A percentile compares a stretch with the other conserved stretches of the same genome.
These are phyloP conservation scores for Stomatorhinus ivindoensis DNA, from an alignment of 2,113 vertebrate species.

Conservation along the genomic window DNA sequence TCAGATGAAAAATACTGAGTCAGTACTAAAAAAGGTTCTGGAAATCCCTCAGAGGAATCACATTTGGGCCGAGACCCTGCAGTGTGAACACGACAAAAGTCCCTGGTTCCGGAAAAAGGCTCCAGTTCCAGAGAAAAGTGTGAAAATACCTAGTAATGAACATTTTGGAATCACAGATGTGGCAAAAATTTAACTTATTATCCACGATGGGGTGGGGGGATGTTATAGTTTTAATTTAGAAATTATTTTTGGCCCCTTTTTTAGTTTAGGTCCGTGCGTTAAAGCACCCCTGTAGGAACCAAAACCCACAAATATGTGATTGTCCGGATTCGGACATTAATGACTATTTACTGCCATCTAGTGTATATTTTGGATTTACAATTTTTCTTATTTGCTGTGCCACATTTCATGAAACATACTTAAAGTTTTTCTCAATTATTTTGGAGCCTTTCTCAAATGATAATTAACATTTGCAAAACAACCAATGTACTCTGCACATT, in stretches of 20 bases:
- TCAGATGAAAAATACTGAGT: no score
- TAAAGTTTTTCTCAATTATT: not conserved
- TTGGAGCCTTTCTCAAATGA: not conserved
- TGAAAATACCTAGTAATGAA: not conserved
- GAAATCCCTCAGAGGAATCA: no score
- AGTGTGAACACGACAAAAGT: no score
- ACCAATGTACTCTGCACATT: not conserved
- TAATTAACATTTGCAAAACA: not conserved
- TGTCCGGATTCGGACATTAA: not conserved
- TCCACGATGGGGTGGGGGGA: not conserved
- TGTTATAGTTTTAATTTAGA: not conserved
- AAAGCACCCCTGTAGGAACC: not conserved
- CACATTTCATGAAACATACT: not conserved
- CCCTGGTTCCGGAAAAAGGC: no score
- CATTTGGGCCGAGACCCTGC: no score
- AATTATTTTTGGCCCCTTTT: not conserved
- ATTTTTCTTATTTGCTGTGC: not conserved
- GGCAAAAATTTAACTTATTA: not conserved
- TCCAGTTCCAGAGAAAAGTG: not conserved
- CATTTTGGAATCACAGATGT: not conserved
- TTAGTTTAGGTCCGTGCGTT: not conserved
- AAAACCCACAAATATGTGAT: not conserved
- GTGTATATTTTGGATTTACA: not conserved
- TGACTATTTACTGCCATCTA: slow-evolving; percentile 1
- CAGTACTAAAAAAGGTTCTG: no score